phyloP scores from a whole-genome alignment of 2,888 invertebrate species.

The Lasioglossum oenotherae region DNA sequence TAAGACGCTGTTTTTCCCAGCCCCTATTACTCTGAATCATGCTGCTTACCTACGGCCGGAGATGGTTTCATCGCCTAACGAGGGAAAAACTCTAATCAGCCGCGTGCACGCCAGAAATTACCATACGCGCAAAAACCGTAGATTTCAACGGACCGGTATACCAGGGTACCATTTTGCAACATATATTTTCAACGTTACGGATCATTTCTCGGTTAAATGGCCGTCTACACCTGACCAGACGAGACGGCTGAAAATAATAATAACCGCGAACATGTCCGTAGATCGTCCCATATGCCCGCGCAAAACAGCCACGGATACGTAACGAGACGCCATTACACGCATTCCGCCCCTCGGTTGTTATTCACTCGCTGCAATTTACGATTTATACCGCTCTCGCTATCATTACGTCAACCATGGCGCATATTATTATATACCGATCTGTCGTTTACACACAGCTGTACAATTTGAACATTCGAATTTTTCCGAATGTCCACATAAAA shows the following conservation, averaged over 20 bases:
- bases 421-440: background rate
- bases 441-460: background rate
- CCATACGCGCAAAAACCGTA: slow-evolving; percentile 30
- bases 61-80: slow-evolving; percentile 27
- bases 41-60: background rate
- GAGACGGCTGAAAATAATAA: slow-evolving; percentile 17
- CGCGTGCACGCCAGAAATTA: slow-evolving; percentile 13
- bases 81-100: slow-evolving; percentile 37
- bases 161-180: slow-evolving; percentile 35
- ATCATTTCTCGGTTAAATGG: slow-evolving; percentile 14
- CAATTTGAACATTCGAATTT: background rate
- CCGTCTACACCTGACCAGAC: background rate
- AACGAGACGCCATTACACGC: slow-evolving; percentile 31
- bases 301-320: slow-evolving; percentile 10
- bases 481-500: background rate
- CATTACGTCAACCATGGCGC: background rate
- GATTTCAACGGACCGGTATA: slow-evolving; percentile 31
- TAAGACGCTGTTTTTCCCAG: background rate
- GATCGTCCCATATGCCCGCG: background rate
- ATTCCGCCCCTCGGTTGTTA: slow-evolving; percentile 3
- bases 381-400: background rate
- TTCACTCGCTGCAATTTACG: background rate
- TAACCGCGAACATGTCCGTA: slow-evolving; percentile 3
- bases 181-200: slow-evolving; percentile 43
- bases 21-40: slow-evolving; percentile 38